Conservation (phyloP, 1,140 invertebrate genomes). For the Phenacoccus solenopsis region DNA sequence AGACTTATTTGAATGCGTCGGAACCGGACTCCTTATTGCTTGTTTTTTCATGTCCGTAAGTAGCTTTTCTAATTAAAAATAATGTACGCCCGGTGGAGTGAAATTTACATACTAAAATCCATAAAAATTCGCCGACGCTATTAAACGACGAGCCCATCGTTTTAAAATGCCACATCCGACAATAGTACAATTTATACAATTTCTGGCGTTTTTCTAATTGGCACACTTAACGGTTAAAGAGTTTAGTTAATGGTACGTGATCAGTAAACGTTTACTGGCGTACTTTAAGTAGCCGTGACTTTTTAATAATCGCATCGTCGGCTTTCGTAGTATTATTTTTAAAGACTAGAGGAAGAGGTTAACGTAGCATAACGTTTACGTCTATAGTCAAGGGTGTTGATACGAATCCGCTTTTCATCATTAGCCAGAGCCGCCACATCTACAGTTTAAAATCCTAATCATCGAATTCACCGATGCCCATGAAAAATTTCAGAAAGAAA, state of each 20-base stretch:
- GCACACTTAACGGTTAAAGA: conserved; percentile 15
- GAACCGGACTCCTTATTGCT: background rate
- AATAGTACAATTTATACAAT: background rate
- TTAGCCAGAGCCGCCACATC: no score
- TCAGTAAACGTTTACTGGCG: conserved; percentile 12
- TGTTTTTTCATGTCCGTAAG: background rate
- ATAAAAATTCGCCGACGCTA: background rate
- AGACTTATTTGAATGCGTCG: background rate
- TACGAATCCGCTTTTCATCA: background rate
- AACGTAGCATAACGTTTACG: conserved; percentile 9
- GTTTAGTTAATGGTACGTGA: conserved; percentile 11
- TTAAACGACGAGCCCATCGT: background rate
- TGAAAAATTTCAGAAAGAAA: no score
- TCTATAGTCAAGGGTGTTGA: background rate
- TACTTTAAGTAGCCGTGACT: conserved; percentile 11
- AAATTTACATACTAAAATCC: background rate
- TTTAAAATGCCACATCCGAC: background rate
- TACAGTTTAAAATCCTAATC: no score
- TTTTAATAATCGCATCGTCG: conserved; percentile 10
- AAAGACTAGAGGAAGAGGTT: background rate
- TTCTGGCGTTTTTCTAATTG: background rate
- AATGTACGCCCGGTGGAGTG: background rate
- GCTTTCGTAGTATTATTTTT: conserved; percentile 4
- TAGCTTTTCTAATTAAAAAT: background rate
- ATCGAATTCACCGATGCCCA: no score